Percentiles rank a stretch among this genome's conserved stretches.
Conservation (phyloP, 2,113 vertebrate genomes). For the Charina bottae region DNA sequence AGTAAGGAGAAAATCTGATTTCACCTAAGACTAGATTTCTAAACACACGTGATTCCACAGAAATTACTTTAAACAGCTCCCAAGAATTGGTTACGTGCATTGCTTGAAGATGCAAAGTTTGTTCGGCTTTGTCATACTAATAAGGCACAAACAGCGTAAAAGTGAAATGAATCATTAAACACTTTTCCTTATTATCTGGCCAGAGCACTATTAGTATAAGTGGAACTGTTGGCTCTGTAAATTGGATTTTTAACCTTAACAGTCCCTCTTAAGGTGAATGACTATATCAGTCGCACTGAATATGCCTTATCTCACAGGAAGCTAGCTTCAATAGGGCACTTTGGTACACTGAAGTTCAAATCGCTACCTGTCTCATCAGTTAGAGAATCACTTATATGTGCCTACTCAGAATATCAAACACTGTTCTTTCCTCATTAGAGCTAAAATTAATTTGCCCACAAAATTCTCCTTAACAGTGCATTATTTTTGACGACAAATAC, state of each 20-base stretch:
- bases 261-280: slow-evolving; percentile 7
- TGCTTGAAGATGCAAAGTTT: slow-evolving; percentile 5
- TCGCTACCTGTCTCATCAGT: background rate
- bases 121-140: slow-evolving; percentile 10
- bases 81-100: background rate
- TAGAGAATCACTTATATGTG: background rate
- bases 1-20: background rate
- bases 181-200: slow-evolving; percentile 11
- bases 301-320: background rate
- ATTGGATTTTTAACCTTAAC: slow-evolving; percentile 42
- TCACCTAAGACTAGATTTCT: background rate
- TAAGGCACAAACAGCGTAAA: slow-evolving; percentile 6
- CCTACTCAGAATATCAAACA: background rate
- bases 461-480: background rate
- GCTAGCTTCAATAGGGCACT: background rate
- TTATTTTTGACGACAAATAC: background rate
- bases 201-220: background rate
- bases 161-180: slow-evolving; percentile 24
- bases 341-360: background rate
- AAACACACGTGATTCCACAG: background rate
- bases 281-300: background rate
- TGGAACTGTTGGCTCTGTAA: slow-evolving; percentile 25
- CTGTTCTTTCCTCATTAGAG: background rate
- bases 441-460: background rate
- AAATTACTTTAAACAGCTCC: background rate